Conservation (phyloP, 2,888 invertebrate genomes). For the Drosophila subsilvestris region DNA sequence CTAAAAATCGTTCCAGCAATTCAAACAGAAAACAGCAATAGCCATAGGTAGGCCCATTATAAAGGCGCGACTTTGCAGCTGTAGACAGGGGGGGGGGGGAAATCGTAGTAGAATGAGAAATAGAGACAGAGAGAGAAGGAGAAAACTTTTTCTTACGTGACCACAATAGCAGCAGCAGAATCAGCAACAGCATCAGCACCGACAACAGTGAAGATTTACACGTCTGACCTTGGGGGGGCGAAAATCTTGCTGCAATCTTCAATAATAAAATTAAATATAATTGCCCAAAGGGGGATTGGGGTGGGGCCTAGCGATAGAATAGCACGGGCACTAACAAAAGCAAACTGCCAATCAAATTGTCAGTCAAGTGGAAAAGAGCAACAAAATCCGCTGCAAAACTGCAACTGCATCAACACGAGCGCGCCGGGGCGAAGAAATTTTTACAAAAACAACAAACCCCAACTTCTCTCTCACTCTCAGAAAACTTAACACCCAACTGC, state of each 20-base stretch:
- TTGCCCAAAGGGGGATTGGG: conserved; percentile 69
- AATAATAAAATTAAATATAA: conserved; percentile 81
- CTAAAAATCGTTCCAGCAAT: conserved; percentile 42
- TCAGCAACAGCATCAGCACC: neutral
- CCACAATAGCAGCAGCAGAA: conserved; percentile 32
- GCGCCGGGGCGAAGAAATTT: conserved; percentile 67
- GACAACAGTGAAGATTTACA: conserved; percentile 74
- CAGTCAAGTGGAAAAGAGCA: conserved; percentile 78
- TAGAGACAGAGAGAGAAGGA: conserved; percentile 6
- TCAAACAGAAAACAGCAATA: conserved; percentile 29
- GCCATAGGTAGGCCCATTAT: conserved; percentile 65
- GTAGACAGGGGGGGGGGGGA: conserved; percentile 43
- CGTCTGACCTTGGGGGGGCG: conserved; percentile 74
- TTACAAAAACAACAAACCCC: conserved; percentile 50
- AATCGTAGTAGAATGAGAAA: neutral
- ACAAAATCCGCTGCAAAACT: conserved; percentile 63
- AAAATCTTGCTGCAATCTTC: conserved; percentile 80
- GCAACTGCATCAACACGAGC: conserved; percentile 73
- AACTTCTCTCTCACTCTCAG: conserved; percentile 63
- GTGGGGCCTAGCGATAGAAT: conserved; percentile 36
- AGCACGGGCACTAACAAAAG: conserved; percentile 59
- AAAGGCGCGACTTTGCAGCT: conserved; percentile 65
- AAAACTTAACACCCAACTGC: conserved; percentile 59
- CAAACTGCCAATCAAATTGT: conserved; percentile 77
- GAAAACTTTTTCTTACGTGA: conserved; percentile 74